Base-by-base conservation (phyloP, 2,888 invertebrate genomes). In the Charanyca ferruginea region DNA sequence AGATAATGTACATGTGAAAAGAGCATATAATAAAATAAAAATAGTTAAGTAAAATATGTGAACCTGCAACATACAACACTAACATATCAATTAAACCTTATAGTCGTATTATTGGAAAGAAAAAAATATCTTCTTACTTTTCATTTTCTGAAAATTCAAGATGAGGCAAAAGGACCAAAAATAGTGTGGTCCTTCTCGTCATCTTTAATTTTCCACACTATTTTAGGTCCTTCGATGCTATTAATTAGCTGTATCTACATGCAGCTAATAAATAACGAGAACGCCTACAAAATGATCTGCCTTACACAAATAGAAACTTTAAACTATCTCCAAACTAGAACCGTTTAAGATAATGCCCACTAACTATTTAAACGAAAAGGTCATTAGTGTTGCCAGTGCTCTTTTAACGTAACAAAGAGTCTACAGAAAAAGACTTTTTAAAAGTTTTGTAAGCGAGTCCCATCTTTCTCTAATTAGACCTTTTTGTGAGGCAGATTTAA, bases 401-500 rank as follows among this genome's bases (percentile, higher is more conserved):
- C 61, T 62, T 73, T 58, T 49, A 53, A 47, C 16, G 20, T 47
- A 72, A 77, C 73, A 77, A 77, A 77, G 80, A 53, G 53, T 28
- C 22, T 35, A 22, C 42, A 66, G 61, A 59, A 68, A 77, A 57
- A 62, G 41, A 45, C 44, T 58, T 64, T 74, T 70, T 51, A 41
- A 67, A 82, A 65, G 59, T 58, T 66, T 65, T 66, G 62, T 61
- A 18, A 61, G 57, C 57, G 42, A 53, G 35, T 45, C 55, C 25
- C 61, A 42, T 77, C 65, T 74, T 32, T 32, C 32, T 49, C 60
- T 76, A 76, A 73, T 79, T 72, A 75, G 62, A 76, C 54, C 76
- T 78, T 73, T 71, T 70, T 76, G 66, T 78, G 70, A 35, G 48
- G 60, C 61, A 83, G 74, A 83, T 85, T 83, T 83, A 81, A 81